Percentiles rank a stretch among this genome's conserved stretches.
These are phyloP conservation scores for Automeris io DNA, from an alignment of 2,888 invertebrate genomes.

Conservation along the genomic window DNA sequence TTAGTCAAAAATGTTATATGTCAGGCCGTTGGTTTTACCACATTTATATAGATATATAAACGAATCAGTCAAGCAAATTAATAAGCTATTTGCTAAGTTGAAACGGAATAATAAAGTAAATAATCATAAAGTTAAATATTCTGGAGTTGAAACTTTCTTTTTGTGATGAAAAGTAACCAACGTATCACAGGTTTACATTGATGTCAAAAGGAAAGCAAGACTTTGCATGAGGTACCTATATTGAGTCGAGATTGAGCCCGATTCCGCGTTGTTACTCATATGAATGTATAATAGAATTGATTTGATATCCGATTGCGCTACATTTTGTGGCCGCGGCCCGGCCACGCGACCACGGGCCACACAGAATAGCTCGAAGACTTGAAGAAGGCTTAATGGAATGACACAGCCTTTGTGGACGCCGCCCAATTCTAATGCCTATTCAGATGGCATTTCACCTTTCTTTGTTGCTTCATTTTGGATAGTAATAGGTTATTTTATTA, in stretches of 20 bases:
- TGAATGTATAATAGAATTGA: slow-evolving; percentile 63
- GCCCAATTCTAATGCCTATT: slow-evolving; percentile 77
- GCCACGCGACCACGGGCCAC: slow-evolving; percentile 71
- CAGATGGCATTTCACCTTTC: slow-evolving; percentile 73
- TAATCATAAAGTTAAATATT: too few species aligned
- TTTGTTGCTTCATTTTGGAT: slow-evolving; percentile 75
- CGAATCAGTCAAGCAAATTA: too few species aligned
- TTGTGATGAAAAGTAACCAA: too few species aligned
- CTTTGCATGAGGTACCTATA: slow-evolving; percentile 20
- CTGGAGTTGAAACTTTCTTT: too few species aligned
- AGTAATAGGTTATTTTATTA: slow-evolving; percentile 75
- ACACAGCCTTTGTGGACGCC: slow-evolving; percentile 73
- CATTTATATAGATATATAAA: too few species aligned
- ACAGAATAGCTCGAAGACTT: slow-evolving; percentile 63
- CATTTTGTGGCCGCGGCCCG: slow-evolving; percentile 34
- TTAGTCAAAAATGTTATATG: too few species aligned
- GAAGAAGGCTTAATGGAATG: slow-evolving; percentile 76
- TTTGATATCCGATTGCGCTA: slow-evolving; percentile 64
- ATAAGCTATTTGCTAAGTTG: too few species aligned
- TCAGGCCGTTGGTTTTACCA: too few species aligned
- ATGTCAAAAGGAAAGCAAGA: slow-evolving; percentile 11
- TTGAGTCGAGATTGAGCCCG: slow-evolving; percentile 31
- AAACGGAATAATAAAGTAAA: too few species aligned
- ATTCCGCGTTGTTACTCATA: slow-evolving; percentile 27
- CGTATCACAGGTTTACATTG: too few species aligned